Conservation (phyloP, 2,888 invertebrate genomes). For the Phrixothrix hirtus region DNA sequence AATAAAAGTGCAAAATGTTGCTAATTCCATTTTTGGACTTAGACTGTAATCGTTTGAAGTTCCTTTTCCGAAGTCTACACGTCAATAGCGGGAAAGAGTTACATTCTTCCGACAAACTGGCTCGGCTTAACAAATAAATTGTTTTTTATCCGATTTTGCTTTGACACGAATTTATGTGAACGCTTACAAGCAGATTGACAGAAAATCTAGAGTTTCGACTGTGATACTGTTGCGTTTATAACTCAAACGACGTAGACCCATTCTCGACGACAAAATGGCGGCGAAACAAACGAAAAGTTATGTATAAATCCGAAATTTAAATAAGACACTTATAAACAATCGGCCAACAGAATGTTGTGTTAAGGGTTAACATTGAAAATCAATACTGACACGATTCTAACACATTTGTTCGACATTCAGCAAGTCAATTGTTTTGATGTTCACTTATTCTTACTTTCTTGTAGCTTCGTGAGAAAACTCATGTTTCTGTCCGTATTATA, state of each 20-base stretch:
- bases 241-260: conserved; percentile 47
- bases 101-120: conserved; percentile 41
- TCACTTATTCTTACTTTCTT: conserved; percentile 37
- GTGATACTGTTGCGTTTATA: conserved; percentile 49
- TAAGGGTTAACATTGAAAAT: conserved; percentile 14
- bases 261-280: conserved; percentile 51
- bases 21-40: conserved; percentile 43
- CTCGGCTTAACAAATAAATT: conserved; percentile 51
- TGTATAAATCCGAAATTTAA: conserved; percentile 48
- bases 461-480: conserved; percentile 48
- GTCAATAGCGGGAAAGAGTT: conserved; percentile 22
- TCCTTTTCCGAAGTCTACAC: conserved; percentile 10
- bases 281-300: conserved; percentile 44
- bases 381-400: conserved; percentile 29
- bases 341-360: conserved; percentile 36
- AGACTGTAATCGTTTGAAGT: conserved; percentile 38
- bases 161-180: conserved; percentile 53
- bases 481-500: conserved; percentile 48
- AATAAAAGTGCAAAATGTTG: conserved; percentile 48
- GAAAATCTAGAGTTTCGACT: conserved; percentile 50
- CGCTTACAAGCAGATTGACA: conserved; percentile 48
- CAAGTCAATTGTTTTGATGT: conserved; percentile 35
- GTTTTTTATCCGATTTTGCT: conserved; percentile 53
- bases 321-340: conserved; percentile 47
- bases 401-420: conserved; percentile 32